These are phyloP conservation scores for Uropetala carovei DNA, from an alignment of 2,888 invertebrate genomes.

Conservation along the genomic window DNA sequence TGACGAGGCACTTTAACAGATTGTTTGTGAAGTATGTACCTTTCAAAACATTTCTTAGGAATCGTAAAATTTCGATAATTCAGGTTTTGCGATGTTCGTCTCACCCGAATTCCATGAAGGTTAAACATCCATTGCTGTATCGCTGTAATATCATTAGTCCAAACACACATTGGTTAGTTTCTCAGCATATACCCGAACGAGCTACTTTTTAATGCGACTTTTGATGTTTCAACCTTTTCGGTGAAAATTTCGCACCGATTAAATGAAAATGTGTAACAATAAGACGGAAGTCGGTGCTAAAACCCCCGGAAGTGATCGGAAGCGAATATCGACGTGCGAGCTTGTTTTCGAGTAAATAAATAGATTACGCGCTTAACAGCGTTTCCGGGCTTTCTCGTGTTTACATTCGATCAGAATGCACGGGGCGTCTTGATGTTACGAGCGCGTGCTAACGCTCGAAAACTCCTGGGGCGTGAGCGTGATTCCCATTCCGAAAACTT, in stretches of 20 bases:
- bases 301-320: neutral
- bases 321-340: neutral
- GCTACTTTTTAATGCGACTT: no score
- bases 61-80: no score
- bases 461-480: neutral
- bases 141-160: no score
- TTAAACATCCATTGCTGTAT: no score
- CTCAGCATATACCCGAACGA: no score
- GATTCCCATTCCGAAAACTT: neutral
- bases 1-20: no score
- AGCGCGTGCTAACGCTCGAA: neutral
- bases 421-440: neutral
- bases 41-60: no score
- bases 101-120: no score
- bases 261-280: neutral
- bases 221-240: neutral
- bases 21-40: no score
- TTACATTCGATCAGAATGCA: slow-evolving; percentile 9
- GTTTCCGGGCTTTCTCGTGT: neutral
- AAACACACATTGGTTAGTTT: no score
- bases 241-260: neutral
- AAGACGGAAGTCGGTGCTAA: neutral
- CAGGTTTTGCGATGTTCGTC: no score
- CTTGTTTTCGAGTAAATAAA: neutral
- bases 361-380: neutral